These are phyloP conservation scores for Scrobipalpa costella DNA, from an alignment of 2,888 invertebrate genomes.

Conservation along the genomic window DNA sequence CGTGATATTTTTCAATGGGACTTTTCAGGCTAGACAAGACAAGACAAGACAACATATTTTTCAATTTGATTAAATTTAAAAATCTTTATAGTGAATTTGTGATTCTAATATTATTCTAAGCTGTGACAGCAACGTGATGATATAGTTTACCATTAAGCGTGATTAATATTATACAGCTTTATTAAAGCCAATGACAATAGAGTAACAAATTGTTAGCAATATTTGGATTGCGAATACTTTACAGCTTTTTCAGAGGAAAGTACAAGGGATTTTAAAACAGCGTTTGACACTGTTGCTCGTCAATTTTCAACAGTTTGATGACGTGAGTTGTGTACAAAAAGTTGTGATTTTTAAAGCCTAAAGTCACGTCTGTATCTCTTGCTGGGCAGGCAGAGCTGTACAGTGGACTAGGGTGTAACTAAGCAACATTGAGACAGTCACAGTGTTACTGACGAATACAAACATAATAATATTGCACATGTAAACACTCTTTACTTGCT, in stretches of 20 bases:
- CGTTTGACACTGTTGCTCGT: not conserved
- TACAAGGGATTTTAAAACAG: no score
- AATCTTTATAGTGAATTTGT: not conserved
- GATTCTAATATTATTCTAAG: not conserved
- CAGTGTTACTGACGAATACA: not conserved
- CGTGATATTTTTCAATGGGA: no score
- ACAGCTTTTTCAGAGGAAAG: no score
- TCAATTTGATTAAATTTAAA: no score
- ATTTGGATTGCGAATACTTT: no score
- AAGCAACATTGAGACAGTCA: not conserved
- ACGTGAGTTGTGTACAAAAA: not conserved
- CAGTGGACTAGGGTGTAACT: not conserved
- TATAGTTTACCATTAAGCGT: not conserved
- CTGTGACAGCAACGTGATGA: not conserved
- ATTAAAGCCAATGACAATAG: not conserved
- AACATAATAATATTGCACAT: slow-evolving; percentile 12
- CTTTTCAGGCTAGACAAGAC: no score
- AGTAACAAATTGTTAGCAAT: not conserved
- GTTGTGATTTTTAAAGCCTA: no score
- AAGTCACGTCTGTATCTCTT: no score
- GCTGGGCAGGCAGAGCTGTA: no score
- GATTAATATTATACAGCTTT: not conserved
- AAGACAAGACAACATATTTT: no score
- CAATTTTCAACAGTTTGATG: not conserved
- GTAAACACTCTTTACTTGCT: slow-evolving; percentile 18